phyloP scores from a whole-genome alignment of 2,113 vertebrate species.

The Phalacrocorax carbo region DNA sequence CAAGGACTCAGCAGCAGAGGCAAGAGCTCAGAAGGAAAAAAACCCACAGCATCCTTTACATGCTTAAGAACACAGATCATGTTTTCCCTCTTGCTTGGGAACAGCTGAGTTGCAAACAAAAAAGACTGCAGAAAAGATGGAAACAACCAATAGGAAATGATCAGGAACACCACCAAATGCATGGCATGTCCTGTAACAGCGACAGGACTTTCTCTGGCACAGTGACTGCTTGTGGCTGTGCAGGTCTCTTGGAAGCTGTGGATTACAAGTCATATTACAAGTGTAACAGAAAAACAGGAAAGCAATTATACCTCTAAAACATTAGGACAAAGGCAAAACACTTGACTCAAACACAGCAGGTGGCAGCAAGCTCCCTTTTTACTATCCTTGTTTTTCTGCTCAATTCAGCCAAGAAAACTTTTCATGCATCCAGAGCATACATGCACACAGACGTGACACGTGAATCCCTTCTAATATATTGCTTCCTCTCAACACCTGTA shows the following conservation, averaged over 20 bases:
- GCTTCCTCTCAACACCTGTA: background rate
- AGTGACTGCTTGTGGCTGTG: background rate
- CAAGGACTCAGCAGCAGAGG: background rate
- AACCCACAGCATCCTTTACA: background rate
- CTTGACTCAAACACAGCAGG: slow-evolving; percentile 37
- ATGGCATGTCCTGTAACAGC: background rate
- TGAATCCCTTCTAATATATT: background rate
- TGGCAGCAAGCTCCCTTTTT: slow-evolving; percentile 47
- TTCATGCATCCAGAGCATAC: background rate
- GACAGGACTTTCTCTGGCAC: background rate
- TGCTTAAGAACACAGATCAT: background rate
- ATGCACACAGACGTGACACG: background rate
- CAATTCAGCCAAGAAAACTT: background rate
- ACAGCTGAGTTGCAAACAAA: background rate
- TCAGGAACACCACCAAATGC: background rate
- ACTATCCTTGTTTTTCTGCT: background rate
- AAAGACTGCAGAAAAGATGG: background rate
- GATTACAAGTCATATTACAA: background rate
- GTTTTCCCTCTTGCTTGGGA: background rate
- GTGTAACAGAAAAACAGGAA: background rate
- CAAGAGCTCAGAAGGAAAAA: background rate
- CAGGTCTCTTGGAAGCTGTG: background rate
- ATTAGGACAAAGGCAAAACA: background rate
- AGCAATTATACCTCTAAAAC: background rate
- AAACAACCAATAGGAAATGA: background rate